These are phyloP conservation scores for Tetramorium parvispinum DNA, from an alignment of 1,140 invertebrate species.

Conservation along the genomic window DNA sequence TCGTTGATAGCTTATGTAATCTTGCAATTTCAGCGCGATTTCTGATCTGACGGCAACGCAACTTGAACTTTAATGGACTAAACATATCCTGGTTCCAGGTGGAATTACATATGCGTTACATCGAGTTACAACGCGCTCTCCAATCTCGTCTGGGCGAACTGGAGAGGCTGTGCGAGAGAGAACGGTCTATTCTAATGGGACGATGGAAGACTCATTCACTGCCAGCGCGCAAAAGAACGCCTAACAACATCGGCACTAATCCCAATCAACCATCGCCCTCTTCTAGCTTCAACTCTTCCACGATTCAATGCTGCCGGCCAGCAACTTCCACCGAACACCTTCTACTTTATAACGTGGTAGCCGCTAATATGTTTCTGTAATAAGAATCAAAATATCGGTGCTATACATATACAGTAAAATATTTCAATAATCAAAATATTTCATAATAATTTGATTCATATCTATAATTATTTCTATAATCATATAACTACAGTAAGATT, in stretches of 20 bases:
- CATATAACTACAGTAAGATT: background rate
- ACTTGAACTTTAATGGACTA: background rate
- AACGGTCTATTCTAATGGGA: conserved; percentile 93
- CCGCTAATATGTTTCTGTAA: background rate
- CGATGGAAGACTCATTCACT: conserved; percentile 95
- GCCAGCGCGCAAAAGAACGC: conserved; percentile 91
- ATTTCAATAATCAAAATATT: background rate
- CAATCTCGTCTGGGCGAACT: conserved; percentile 95
- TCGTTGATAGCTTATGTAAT: background rate
- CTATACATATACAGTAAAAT: background rate
- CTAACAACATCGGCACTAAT: conserved; percentile 74
- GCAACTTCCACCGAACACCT: conserved; percentile 84
- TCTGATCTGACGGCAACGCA: background rate
- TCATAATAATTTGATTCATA: background rate
- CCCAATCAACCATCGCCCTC: conserved; percentile 86
- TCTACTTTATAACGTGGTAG: conserved; percentile 83
- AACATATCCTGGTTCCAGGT: conserved; percentile 85
- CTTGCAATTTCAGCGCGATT: background rate
- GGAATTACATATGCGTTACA: conserved; percentile 95
- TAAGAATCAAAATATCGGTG: background rate
- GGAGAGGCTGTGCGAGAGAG: conserved; percentile 92
- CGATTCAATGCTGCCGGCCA: conserved; percentile 81
- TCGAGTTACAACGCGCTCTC: conserved; percentile 93
- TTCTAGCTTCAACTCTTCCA: conserved; percentile 81
- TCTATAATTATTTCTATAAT: background rate